phyloP scores from a whole-genome alignment of 92 coral and sea anemone genomes.

The Phenganax stokvisi region DNA sequence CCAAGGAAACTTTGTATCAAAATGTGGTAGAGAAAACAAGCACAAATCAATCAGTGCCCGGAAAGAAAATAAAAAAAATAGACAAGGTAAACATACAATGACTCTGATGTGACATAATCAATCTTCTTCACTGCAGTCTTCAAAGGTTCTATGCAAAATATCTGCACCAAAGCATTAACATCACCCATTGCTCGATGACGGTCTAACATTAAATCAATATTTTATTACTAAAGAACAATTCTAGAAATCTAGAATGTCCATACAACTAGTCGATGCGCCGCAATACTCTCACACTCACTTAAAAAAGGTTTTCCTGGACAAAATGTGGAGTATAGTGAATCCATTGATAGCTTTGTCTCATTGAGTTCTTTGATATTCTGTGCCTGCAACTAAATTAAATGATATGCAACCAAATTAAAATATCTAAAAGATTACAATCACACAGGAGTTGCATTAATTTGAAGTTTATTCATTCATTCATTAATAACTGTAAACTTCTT shows the following conservation, averaged over 20 bases:
- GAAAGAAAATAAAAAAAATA: background rate
- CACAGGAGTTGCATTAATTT: background rate
- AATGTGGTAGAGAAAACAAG: background rate
- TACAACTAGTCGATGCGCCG: background rate
- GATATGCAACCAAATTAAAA: background rate
- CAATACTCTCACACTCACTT: conserved; percentile 46
- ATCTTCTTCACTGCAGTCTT: conserved; percentile 47
- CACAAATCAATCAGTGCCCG: background rate
- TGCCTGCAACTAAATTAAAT: conserved; percentile 26
- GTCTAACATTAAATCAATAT: conserved; percentile 2
- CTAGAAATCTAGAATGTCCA: no score
- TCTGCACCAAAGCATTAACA: conserved; percentile 80
- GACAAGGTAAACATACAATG: conserved; percentile 2
- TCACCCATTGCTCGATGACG: conserved; percentile 99
- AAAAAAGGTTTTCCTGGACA: conserved; percentile 54
- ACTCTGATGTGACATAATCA: background rate
- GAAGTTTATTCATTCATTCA: no score
- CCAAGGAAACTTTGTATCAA: no score
- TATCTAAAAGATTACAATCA: background rate
- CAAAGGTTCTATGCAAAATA: conserved; percentile 58
- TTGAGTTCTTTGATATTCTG: conserved; percentile 32
- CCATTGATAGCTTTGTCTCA: conserved; percentile 63
- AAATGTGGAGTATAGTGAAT: conserved; percentile 66
- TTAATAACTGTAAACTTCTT: no score
- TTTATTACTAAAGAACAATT: no score